Evolutionary conservation across 1,140 invertebrate species (phyloP), one percentile per base, ranked within the genome.

Genomic region (Drosophila santomea): DNA sequence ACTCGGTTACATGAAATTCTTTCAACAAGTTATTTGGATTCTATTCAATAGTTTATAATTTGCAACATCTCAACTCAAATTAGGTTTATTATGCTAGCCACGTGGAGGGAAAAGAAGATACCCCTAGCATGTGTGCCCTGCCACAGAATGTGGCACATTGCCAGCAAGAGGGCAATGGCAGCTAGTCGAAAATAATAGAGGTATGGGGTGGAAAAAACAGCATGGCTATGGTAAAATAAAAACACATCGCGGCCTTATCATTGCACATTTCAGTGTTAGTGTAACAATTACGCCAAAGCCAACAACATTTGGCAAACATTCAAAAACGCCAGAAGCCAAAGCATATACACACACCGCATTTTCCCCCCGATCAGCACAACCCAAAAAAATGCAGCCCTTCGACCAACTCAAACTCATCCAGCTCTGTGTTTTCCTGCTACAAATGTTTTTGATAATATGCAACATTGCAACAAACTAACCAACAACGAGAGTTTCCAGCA

Each of bases 271-370:
- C 83, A 81, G 69, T 86, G 82, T 86, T 86, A 78, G 74, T 86
- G 82, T 88, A 88, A 88, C 83, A 86, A 86, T 86, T 86, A 86
- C 79, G 76, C 61, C 82, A 86, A 83, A 88, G 62, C 78, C 78
- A 85, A 75, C 52, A 83, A 79, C 68, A 88, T 82, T 88, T 86
- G 82, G 82, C 82, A 88, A 78, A 68, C 83, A 86, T 86, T 86
- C 82, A 86, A 86, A 86, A 86, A 76, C 82, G 83, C 83, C 79
- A 82, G 62, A 59, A 82, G 82, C 82, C 83, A 86, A 86, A 86
- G 82, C 72, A 78, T 75, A 68, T 69, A 86, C 47, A 64, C 12
- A 28, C 10, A 77, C 32, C 32, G 32, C 32, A 48, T 28, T 43
- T 35, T 6, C n/a, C 8, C 8, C n/a, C 8, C 38, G 8, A 25